These are phyloP conservation scores for Abscondita cerata DNA, from an alignment of 2,888 invertebrate genomes.

Conservation along the genomic window DNA sequence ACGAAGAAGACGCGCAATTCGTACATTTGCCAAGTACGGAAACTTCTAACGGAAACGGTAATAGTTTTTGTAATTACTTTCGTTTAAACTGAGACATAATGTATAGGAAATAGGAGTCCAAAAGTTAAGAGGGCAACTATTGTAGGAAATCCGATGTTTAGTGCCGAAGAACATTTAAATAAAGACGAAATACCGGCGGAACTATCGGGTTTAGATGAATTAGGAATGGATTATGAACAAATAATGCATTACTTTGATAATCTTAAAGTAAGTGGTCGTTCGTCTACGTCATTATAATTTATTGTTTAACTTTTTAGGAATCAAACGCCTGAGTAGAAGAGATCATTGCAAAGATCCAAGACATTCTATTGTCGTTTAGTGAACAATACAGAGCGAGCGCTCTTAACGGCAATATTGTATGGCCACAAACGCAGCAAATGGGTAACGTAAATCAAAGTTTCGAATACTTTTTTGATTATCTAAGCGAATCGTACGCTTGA, in stretches of 20 bases:
- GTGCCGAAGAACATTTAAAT: slow-evolving; percentile 57
- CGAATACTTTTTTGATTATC: slow-evolving; percentile 69
- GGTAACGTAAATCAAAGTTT: slow-evolving; percentile 63
- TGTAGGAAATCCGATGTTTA: slow-evolving; percentile 90
- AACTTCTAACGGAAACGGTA: slow-evolving; percentile 45
- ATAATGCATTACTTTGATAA: slow-evolving; percentile 98
- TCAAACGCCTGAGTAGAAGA: slow-evolving; percentile 91
- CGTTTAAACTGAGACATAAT: slow-evolving; percentile 13
- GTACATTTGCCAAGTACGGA: slow-evolving; percentile 63
- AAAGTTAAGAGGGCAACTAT: slow-evolving; percentile 85
- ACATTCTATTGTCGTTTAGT: slow-evolving; percentile 77
- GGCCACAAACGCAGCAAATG: slow-evolving; percentile 52
- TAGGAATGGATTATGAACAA: slow-evolving; percentile 96
- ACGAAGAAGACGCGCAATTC: slow-evolving; percentile 65
- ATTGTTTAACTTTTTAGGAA: slow-evolving; percentile 65
- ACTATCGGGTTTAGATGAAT: slow-evolving; percentile 77
- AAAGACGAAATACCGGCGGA: slow-evolving; percentile 59
- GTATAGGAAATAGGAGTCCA: slow-evolving; percentile 59
- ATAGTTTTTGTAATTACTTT: slow-evolving; percentile 12
- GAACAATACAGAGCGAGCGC: slow-evolving; percentile 65
- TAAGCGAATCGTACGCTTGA: slow-evolving; percentile 72
- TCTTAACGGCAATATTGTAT: slow-evolving; percentile 58
- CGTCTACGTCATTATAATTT: background rate
- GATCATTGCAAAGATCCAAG: slow-evolving; percentile 85
- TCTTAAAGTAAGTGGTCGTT: slow-evolving; percentile 77